Evolutionary conservation across 2,113 vertebrate species (phyloP).

Genomic region (Lanius collurio): DNA sequence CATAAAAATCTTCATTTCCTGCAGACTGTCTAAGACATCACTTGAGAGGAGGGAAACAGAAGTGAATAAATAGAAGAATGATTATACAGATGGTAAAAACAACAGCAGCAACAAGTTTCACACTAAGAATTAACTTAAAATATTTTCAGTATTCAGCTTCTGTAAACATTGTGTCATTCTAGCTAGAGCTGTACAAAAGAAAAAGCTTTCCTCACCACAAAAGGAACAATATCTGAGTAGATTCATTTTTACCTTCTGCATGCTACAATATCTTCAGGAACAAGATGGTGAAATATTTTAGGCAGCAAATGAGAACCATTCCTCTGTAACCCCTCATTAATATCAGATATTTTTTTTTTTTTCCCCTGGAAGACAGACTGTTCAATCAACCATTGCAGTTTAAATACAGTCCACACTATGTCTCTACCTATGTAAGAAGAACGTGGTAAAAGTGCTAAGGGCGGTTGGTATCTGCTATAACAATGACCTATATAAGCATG

Average conservation of each 20-base stretch:
- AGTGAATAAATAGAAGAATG: background rate
- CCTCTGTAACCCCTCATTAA: background rate
- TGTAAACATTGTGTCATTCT: background rate
- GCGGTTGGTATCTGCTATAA: background rate
- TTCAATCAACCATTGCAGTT: constrained; percentile 12
- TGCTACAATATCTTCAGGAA: constrained; percentile 20
- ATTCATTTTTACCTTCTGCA: constrained; percentile 6
- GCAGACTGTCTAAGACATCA: background rate
- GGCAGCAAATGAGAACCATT: constrained; percentile 2
- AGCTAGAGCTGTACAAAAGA: background rate
- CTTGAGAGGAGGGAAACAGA: rapidly evolving
- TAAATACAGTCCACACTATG: background rate
- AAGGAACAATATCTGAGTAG: background rate
- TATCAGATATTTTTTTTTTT: background rate
- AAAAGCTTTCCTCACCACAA: background rate
- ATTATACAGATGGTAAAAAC: background rate
- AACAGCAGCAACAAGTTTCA: background rate
- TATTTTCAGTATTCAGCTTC: background rate
- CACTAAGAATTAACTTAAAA: background rate
- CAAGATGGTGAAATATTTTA: constrained; percentile 34
- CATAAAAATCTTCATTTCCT: background rate
- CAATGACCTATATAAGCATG: background rate
- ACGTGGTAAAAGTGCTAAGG: background rate
- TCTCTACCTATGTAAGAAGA: background rate
- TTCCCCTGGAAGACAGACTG: background rate